Evolutionary conservation across 2,113 vertebrate genomes (phyloP).

Genomic region (Procapra przewalskii): DNA sequence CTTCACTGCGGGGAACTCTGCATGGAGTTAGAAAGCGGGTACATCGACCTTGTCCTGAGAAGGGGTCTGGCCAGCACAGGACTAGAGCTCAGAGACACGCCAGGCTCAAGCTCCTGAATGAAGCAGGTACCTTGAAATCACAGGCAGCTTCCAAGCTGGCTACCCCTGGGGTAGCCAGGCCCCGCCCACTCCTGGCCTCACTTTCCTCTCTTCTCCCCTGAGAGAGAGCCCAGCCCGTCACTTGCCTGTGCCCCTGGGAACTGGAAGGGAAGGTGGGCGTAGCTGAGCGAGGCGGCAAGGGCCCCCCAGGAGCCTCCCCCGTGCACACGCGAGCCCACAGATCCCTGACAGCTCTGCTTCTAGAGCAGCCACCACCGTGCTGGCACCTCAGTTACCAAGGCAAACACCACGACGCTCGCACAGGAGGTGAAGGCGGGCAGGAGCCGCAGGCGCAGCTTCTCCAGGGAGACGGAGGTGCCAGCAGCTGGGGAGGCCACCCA

Average conservation of each 20-base stretch:
- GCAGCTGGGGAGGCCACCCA: neutral
- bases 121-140: neutral
- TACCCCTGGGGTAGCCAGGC: neutral
- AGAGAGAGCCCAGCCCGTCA: neutral
- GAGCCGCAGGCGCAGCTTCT: neutral
- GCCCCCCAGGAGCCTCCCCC: neutral
- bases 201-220: neutral
- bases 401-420: neutral
- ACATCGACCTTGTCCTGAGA: neutral
- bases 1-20: rapidly evolving
- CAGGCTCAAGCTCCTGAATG: neutral
- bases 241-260: neutral
- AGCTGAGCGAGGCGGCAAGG: neutral
- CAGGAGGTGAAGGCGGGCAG: neutral
- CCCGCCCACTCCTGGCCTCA: neutral
- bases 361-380: neutral
- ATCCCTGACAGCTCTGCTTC: conserved; percentile 18
- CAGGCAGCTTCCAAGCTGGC: rapidly evolving
- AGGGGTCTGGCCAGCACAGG: neutral
- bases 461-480: neutral
- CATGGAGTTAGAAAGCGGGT: rapidly evolving
- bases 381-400: conserved; percentile 53
- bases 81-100: neutral
- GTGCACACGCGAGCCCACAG: neutral
- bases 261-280: neutral